Evolutionary conservation across 2,113 vertebrate genomes (phyloP), one percentile per base, ranked within the genome.

Genomic region (Amblyornis subalaris): DNA sequence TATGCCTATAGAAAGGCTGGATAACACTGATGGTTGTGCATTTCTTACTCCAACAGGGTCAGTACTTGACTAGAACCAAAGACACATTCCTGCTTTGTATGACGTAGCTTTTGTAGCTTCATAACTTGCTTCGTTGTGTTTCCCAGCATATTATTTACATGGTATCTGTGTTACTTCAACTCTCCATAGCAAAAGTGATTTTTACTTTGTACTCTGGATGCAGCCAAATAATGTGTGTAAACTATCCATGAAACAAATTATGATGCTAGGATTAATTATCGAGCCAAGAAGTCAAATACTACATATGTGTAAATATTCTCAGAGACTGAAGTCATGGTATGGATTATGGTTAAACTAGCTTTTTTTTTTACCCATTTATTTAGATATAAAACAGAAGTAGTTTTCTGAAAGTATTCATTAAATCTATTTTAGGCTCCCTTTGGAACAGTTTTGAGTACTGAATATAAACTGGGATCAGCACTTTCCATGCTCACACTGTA

Each of bases 401-500:
- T 57, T 94, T 88, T 57, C 55, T 87, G 65, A 89, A 90, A 92
- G 83, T 86, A 95, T 96, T 93, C 62, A 96, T 89, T 91, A 93
- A 36, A 9, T 40, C 36, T 90, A 40, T 95, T 96, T 97, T 85
- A 93, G 89, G 35, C 29, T 88, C 14, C 40, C 65, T 95, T 96
- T 93, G 72, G 69, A 95, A 93, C 67, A 89, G 72, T 95, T 97
- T 96, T 94, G 80, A 91, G 60, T 71, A 73, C 9, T 53, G 82
- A 90, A 71, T 72, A 65, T 53, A 93, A 97, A 96, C 84, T 94
- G 79, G 58, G 61, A 94, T 78, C 64, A 85, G 53, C 24, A 51
- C 28, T 94, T 93, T 81, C 22, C 51, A 51, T 88, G 78, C 78
- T 92, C 12, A 28, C 82, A 57, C 28, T 77, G 62, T 75, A 94